Evolutionary conservation across 1,140 invertebrate genomes (phyloP).

Genomic region (Lethocerus indicus): DNA sequence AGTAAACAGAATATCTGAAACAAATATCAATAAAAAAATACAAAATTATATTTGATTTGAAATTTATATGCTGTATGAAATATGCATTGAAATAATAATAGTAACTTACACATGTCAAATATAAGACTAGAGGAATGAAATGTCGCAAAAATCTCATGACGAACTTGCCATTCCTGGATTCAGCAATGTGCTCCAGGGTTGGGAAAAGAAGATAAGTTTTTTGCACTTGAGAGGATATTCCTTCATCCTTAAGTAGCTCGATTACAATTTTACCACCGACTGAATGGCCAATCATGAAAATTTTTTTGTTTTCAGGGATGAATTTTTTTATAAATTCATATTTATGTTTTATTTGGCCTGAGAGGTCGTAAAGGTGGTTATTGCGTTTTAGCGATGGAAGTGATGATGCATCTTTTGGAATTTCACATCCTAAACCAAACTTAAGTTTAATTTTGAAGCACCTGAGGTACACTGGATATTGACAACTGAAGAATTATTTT

Average conservation of each 20-base stretch:
- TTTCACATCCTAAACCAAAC: constrained; percentile 34
- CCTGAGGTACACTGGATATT: too few relatives aligned
- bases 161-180: constrained; percentile 47
- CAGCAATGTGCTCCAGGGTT: constrained; percentile 59
- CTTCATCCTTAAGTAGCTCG: constrained; percentile 44
- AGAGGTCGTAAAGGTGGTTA: constrained; percentile 39
- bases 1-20: constrained; percentile 33
- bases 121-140: constrained; percentile 32
- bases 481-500: too few relatives aligned
- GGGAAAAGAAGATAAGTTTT: constrained; percentile 62
- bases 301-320: constrained; percentile 41
- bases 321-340: constrained; percentile 52
- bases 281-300: constrained; percentile 70
- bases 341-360: constrained; percentile 69
- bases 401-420: constrained; percentile 27
- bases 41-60: neutral
- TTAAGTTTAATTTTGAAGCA: neutral
- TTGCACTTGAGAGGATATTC: constrained; percentile 27
- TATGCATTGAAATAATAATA: neutral
- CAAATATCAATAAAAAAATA: neutral
- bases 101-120: constrained; percentile 29
- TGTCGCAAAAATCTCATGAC: constrained; percentile 22
- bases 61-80: neutral
- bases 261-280: constrained; percentile 64
- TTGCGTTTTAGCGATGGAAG: constrained; percentile 21